A percentile compares a stretch with the other conserved stretches of the same genome.
phyloP scores from a whole-genome alignment of 2,797 vertebrate genomes.

The Staurois parvus region DNA sequence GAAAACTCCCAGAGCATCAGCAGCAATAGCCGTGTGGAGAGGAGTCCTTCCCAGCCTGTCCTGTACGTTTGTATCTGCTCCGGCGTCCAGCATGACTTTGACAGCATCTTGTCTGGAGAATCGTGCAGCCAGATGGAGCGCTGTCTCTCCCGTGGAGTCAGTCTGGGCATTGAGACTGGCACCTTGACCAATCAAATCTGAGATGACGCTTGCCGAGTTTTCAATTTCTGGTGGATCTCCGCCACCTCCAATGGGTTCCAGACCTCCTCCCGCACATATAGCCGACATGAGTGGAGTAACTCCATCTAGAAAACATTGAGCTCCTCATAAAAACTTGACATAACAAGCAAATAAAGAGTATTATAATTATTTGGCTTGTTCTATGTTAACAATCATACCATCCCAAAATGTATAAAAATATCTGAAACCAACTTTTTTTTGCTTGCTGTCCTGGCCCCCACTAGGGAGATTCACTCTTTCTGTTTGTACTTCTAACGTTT shows the following conservation, averaged over 20 bases:
- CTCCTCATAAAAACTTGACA: background rate
- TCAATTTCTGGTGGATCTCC: constrained; percentile 56
- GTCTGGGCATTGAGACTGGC: constrained; percentile 69
- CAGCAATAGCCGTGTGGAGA: constrained; percentile 72
- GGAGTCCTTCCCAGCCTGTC: constrained; percentile 71
- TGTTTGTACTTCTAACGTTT: too few relatives aligned
- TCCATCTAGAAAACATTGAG: constrained; percentile 62
- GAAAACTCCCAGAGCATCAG: constrained; percentile 72
- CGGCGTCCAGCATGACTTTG: constrained; percentile 70
- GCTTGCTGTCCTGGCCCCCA: too few relatives aligned
- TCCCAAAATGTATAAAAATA: too few relatives aligned
- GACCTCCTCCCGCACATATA: constrained; percentile 64
- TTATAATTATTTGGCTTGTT: background rate
- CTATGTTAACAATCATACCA: too few relatives aligned
- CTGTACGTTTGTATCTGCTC: constrained; percentile 70
- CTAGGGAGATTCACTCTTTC: too few relatives aligned
- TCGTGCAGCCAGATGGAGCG: constrained; percentile 73
- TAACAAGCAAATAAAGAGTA: background rate
- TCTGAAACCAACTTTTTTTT: too few relatives aligned
- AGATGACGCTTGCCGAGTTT: constrained; percentile 63
- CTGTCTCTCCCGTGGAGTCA: constrained; percentile 64
- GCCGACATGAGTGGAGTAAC: constrained; percentile 70
- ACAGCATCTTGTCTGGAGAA: constrained; percentile 69
- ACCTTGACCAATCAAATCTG: constrained; percentile 65
- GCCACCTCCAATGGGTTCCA: constrained; percentile 60